Evolutionary conservation across 2,797 vertebrate genomes (phyloP), one percentile per base, ranked within the genome.

Genomic region (Malacoraja senta): DNA sequence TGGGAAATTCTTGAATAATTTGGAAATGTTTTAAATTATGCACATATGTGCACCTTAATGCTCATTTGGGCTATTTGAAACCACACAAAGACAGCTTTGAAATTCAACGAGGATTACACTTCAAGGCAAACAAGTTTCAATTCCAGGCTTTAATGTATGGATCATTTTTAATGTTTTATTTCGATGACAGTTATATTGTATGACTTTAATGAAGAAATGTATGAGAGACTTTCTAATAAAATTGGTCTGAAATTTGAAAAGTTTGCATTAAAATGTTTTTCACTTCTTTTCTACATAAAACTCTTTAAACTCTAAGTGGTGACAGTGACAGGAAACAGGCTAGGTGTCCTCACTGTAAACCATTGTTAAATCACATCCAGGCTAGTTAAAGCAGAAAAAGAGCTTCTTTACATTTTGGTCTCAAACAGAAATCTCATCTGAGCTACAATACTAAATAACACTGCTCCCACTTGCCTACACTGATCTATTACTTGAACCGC

Each of bases 191-290:
- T 92, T 92, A 91, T 15, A 72, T 72, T 91, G 71, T 74, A 76
- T 76, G 29, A 76, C 90, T 76, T 91, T 92, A 44, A 72, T 72
- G 71, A 74, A 91, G 90, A 91, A 74, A 74, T 9, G 71, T 53
- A 91, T 74, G 71, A 92, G 71, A 92, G 72, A 74, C 68, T 92
- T 92, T 92, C 90, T 92, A 92, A 92, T 92, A 92, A 92, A 92
- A 92, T 74, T 29, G 71, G 53, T 92, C 71, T 76, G 72, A 92
- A 92, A 92, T 76, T 92, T 92, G 71, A 19, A 72, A 44, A 38
- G 38, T 76, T 92, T 76, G 13, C 6, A 38, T 15, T 26, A 44
- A 13, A 12, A 26, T 35, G 12, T 72, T 91, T 29, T 35, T 91
- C 35, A 71, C 15, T 92, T 76, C 9, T 92, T 71, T 74, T 91